Evolutionary conservation across 1,140 invertebrate genomes (phyloP).

Genomic region (Rhysida immarginata): DNA sequence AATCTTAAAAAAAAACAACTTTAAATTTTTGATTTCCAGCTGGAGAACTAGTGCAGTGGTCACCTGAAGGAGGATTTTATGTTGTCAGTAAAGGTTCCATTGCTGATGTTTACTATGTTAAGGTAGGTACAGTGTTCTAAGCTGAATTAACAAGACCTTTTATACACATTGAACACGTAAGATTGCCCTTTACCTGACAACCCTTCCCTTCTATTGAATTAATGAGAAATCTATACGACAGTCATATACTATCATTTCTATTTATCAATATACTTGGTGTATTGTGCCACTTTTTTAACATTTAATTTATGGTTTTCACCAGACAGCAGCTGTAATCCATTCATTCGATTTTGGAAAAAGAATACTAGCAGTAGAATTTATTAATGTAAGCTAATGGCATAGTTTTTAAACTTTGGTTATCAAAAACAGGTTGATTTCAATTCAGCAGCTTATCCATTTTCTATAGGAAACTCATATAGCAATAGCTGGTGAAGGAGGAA

Average conservation of each 20-base stretch:
- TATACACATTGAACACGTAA: no score
- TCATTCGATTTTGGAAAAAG: slow-evolving; percentile 23
- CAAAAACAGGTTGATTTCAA: not conserved
- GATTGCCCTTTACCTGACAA: no score
- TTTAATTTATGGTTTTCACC: slow-evolving; percentile 4
- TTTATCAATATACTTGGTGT: slow-evolving; percentile 18
- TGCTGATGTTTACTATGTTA: slow-evolving; percentile 59
- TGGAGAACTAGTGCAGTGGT: slow-evolving; percentile 25
- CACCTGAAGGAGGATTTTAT: slow-evolving; percentile 25
- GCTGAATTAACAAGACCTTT: no score
- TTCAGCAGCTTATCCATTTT: not conserved
- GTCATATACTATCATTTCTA: slow-evolving; percentile 5
- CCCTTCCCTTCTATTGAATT: slow-evolving; percentile 1
- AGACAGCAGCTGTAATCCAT: slow-evolving; percentile 32
- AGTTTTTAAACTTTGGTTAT: not conserved
- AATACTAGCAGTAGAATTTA: slow-evolving; percentile 23
- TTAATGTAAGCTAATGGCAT: slow-evolving; percentile 19
- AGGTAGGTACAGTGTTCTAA: slow-evolving; percentile 22
- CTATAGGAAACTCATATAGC: not conserved
- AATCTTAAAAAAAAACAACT: not conserved
- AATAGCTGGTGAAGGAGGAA: not conserved
- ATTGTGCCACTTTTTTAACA: not conserved
- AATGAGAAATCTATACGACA: slow-evolving; percentile 7
- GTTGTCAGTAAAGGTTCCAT: slow-evolving; percentile 47
- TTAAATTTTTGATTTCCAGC: slow-evolving; percentile 26